Conservation (phyloP, 2,888 invertebrate genomes). For the Brenthis hecate region DNA sequence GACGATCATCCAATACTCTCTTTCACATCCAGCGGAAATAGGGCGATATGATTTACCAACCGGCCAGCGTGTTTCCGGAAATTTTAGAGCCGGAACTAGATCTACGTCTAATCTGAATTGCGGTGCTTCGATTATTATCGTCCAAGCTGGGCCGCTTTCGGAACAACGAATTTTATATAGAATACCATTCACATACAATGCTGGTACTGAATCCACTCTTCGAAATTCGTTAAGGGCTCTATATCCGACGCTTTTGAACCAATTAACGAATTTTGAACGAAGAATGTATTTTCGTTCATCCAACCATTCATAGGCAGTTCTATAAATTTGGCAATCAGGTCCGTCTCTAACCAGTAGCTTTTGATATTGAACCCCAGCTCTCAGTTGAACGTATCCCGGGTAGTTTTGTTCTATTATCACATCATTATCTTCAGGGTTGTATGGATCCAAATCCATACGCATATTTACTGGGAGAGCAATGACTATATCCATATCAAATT, state of each 20-base stretch:
- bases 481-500: constrained; percentile 83
- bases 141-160: constrained; percentile 80
- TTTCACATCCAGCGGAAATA: constrained; percentile 50
- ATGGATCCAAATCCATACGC: constrained; percentile 42
- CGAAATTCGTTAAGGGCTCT: constrained; percentile 63
- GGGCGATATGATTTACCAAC: constrained; percentile 47
- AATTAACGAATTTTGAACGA: constrained; percentile 71
- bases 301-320: constrained; percentile 63
- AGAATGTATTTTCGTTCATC: constrained; percentile 65
- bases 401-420: constrained; percentile 60
- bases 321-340: constrained; percentile 56
- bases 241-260: constrained; percentile 79
- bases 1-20: constrained; percentile 74
- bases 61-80: constrained; percentile 71
- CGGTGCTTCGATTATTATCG: constrained; percentile 62
- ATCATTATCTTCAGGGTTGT: constrained; percentile 55
- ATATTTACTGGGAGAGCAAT: constrained; percentile 74
- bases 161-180: constrained; percentile 58
- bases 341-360: constrained; percentile 53
- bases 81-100: constrained; percentile 78
- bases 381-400: constrained; percentile 73
- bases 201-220: constrained; percentile 33
- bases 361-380: constrained; percentile 62
- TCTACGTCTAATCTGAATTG: constrained; percentile 73
- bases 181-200: constrained; percentile 56